phyloP scores from a whole-genome alignment of 2,888 invertebrate genomes.

The Mimumesa dahlbomi region DNA sequence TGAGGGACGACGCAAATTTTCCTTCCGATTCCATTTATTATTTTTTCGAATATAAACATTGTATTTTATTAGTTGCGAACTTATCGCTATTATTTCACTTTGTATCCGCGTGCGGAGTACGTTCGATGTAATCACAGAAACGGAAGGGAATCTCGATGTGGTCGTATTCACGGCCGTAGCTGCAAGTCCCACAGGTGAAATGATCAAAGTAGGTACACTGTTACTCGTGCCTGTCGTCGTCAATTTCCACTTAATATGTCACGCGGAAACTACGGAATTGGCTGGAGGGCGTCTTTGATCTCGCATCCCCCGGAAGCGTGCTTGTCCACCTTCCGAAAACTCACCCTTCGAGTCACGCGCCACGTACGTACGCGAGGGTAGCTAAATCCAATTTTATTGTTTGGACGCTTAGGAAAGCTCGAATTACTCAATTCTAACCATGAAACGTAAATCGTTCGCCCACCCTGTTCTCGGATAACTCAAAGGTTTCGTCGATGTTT shows the following conservation, averaged over 20 bases:
- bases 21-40: too few relatives aligned
- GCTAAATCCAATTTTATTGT: slow-evolving; percentile 74
- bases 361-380: slow-evolving; percentile 60
- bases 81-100: neutral
- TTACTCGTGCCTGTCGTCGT: slow-evolving; percentile 71
- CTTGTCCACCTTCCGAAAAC: slow-evolving; percentile 68
- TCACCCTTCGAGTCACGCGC: slow-evolving; percentile 65
- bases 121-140: slow-evolving; percentile 31
- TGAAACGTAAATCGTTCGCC: slow-evolving; percentile 40
- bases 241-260: slow-evolving; percentile 76
- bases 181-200: slow-evolving; percentile 63
- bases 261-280: slow-evolving; percentile 65
- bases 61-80: too few relatives aligned
- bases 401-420: slow-evolving; percentile 59
- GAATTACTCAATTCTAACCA: slow-evolving; percentile 56
- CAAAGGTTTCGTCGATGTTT: neutral
- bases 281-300: slow-evolving; percentile 69
- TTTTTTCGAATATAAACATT: too few relatives aligned
- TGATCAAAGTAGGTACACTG: slow-evolving; percentile 68
- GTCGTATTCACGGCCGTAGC: slow-evolving; percentile 47
- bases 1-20: too few relatives aligned
- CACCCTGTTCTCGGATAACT: slow-evolving; percentile 21
- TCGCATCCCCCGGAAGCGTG: slow-evolving; percentile 40
- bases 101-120: neutral
- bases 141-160: slow-evolving; percentile 27